Evolutionary conservation across 1,140 invertebrate genomes (phyloP).

Genomic region (Saccostrea glomerata): DNA sequence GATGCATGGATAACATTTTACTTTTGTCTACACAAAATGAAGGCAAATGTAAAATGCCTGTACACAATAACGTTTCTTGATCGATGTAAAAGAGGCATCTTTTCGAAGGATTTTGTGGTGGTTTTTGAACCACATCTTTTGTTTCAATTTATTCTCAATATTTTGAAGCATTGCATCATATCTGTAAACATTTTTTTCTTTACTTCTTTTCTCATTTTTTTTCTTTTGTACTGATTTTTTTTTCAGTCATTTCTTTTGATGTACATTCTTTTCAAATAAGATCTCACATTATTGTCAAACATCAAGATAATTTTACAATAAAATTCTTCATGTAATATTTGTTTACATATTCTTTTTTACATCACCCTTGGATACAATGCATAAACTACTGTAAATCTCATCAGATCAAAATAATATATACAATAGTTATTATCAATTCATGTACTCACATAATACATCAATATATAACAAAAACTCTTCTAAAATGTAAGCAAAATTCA

Average conservation of each 20-base stretch:
- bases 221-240: conserved; percentile 31
- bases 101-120: conserved; percentile 55
- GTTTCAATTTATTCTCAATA: conserved; percentile 45
- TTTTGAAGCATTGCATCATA: conserved; percentile 37
- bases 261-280: background rate
- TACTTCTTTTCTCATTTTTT: conserved; percentile 17
- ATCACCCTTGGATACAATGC: background rate
- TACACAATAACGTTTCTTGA: conserved; percentile 1
- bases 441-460: background rate
- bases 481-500: background rate
- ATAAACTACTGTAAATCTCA: background rate
- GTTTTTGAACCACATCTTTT: conserved; percentile 56
- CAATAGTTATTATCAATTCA: background rate
- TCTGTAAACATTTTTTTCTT: conserved; percentile 25
- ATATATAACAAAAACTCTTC: background rate
- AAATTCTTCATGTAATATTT: background rate
- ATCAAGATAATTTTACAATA: conserved; percentile 5
- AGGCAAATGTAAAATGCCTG: conserved; percentile 2
- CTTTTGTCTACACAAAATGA: background rate
- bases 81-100: background rate
- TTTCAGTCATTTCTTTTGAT: conserved; percentile 28
- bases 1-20: background rate
- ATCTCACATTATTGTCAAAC: background rate
- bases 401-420: background rate
- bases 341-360: background rate